Percentiles rank a stretch among this genome's conserved stretches.
Evolutionary conservation across 1,140 invertebrate genomes (phyloP).

Genomic region (Spodoptera frugiperda): DNA sequence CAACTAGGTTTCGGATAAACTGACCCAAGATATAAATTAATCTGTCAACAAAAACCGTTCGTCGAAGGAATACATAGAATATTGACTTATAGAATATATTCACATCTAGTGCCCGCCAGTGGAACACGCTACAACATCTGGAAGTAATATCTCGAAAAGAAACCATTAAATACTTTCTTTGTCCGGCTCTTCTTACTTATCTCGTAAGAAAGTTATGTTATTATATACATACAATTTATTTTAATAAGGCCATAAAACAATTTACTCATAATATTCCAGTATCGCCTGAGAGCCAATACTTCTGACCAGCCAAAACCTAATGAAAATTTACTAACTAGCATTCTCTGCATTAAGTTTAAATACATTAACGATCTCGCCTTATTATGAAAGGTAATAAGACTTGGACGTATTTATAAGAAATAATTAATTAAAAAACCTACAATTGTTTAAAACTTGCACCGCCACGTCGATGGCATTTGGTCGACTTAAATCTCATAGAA

Average conservation of each 20-base stretch:
- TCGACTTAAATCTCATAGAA: slow-evolving; percentile 57
- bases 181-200: slow-evolving; percentile 44
- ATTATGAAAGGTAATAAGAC: slow-evolving; percentile 53
- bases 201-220: slow-evolving; percentile 53
- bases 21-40: slow-evolving; percentile 58
- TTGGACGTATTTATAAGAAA: slow-evolving; percentile 56
- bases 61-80: slow-evolving; percentile 31
- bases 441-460: slow-evolving; percentile 50
- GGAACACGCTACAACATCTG: slow-evolving; percentile 40
- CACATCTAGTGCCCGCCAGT: slow-evolving; percentile 16
- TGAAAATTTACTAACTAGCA: slow-evolving; percentile 76
- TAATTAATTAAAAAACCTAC: slow-evolving; percentile 50
- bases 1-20: slow-evolving; percentile 71
- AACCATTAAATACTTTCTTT: slow-evolving; percentile 48
- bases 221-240: slow-evolving; percentile 57
- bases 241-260: slow-evolving; percentile 78
- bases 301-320: slow-evolving; percentile 67
- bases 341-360: slow-evolving; percentile 58
- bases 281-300: slow-evolving; percentile 50
- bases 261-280: slow-evolving; percentile 65
- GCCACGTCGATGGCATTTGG: slow-evolving; percentile 50
- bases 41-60: slow-evolving; percentile 41
- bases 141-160: slow-evolving; percentile 25
- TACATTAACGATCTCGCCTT: slow-evolving; percentile 56
- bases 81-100: slow-evolving; percentile 25